Evolutionary conservation across 1,140 invertebrate species (phyloP), one percentile per base, ranked within the genome.

Genomic region (Acarapis woodi): DNA sequence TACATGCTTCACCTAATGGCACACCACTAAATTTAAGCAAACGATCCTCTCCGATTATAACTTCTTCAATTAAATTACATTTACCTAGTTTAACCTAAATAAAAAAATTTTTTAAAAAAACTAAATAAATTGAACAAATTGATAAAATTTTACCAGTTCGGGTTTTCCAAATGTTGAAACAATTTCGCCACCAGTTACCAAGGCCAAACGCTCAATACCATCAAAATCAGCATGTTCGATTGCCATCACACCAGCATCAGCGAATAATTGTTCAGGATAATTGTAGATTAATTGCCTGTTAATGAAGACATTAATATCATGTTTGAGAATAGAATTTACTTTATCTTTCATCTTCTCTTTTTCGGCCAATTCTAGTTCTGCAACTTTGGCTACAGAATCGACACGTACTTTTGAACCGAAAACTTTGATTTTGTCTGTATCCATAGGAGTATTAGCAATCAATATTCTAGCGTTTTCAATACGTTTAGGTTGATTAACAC

Each of bases 341-440:
- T 99, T 99, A 44, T 93, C 78, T 54, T 90, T 94, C 93, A 99
- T 99, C 52, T 99, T 99, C 51, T 96, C 80, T 54, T 96, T 97
- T 51, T 99, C 93, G 16, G 90, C 88, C 20, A 77, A 51, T 61
- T 99, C 93, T 32, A 99, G 57, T 53, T 99, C 88, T 12, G 90
- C 90, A 40, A 99, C 83, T 57, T 97, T 96, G 2, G 88, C 75
- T 61, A 96, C 73, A 0, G 85, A 90, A 56, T 99, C 90, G 1
- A 97, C 88, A 49, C 82, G 71, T 38, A 97, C 85, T 45, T 82
- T 71, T 12, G 87, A 93, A 36, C 88, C 90, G 63, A 97, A 99
- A n/a, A 97, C 60, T 65, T 96, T 97, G 44, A 99, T 93, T 61
- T 99, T 99, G 51, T 99, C 93, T 15, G 87, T 88, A 55, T 99